Base-by-base conservation (phyloP, 2,113 vertebrate species). In the Epinephelus moara region DNA sequence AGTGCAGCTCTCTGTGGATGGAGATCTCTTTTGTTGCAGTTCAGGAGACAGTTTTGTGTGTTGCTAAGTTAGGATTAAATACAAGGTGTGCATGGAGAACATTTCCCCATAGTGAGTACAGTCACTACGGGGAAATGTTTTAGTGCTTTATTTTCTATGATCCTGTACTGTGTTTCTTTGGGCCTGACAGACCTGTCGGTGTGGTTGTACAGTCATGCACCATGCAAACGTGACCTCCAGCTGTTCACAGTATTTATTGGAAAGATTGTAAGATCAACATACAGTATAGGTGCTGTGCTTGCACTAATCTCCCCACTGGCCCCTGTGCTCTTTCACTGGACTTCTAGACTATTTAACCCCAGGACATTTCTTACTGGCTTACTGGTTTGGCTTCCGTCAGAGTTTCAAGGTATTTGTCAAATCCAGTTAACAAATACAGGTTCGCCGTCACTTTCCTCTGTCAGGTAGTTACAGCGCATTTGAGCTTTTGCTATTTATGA, bases 191-290 rank as follows among this genome's bases (percentile, higher is more conserved):
- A 37, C 10, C 25, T 23, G n/a, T 67, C n/a, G 14, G 14, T 21
- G 19, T 56, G 66, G 40, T 70, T 27, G 13, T 12, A 25, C n/a
- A 59, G 45, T 77, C 59, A 71, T 53, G 73, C 40, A 61, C 37
- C 49, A 50, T 72, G 57, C 37, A 70, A 67, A 75, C 1, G 8
- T 66, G 79, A 88, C 47, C 0, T 23, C 69, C 30, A 15, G 27
- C 56, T 59, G 42, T 50, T 69, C 69, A 47, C 8, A n/a, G 8
- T 50, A 62, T 64, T 37, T 21, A 50, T 60, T 66, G 23, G 37
- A 60, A 40, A 53, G 57, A 17, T 40, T 45, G 42, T 33, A 12
- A 33, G 40, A 55, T 14, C 11, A 55, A 56, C 49, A 33, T 23
- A 69, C 14, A 50, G 30, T 68, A 23, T 19, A 75, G 21, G 30